A percentile compares a stretch with the other conserved stretches of the same genome.
These are phyloP conservation scores for Pantelozetes paolii DNA, from an alignment of 2,888 invertebrate genomes.

Conservation along the genomic window DNA sequence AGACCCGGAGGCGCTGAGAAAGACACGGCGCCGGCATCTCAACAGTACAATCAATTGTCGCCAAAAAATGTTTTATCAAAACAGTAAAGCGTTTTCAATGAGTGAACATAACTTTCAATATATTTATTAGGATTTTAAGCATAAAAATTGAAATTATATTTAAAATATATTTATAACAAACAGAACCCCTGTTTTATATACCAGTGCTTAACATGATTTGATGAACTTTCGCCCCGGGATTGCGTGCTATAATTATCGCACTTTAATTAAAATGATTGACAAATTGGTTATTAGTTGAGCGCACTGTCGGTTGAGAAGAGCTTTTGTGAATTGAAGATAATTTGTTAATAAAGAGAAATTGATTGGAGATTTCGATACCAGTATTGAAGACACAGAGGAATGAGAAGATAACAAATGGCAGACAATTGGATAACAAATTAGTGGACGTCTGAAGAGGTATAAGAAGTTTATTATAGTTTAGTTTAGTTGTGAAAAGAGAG, in stretches of 20 bases:
- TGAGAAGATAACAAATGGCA: neutral
- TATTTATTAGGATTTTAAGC: neutral
- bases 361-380: constrained; percentile 33
- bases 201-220: constrained; percentile 3
- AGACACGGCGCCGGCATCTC: constrained; percentile 26
- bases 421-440: constrained; percentile 21
- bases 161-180: neutral
- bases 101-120: neutral
- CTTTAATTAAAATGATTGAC: constrained; percentile 39
- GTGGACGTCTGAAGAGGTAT: neutral
- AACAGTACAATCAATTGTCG: constrained; percentile 35
- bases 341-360: constrained; percentile 37
- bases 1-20: neutral
- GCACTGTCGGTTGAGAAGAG: neutral
- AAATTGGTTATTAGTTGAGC: constrained; percentile 34
- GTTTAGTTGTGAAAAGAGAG: constrained; percentile 8
- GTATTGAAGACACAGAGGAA: neutral
- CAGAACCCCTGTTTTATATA: neutral
- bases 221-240: neutral
- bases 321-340: constrained; percentile 32
- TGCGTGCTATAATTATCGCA: constrained; percentile 32
- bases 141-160: neutral
- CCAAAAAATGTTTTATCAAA: neutral
- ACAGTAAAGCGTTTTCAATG: neutral
- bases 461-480: constrained; percentile 22